A percentile compares a stretch with the other conserved stretches of the same genome.
Evolutionary conservation across 2,888 invertebrate species (phyloP).

Genomic region (Tetrapedia diversipes): DNA sequence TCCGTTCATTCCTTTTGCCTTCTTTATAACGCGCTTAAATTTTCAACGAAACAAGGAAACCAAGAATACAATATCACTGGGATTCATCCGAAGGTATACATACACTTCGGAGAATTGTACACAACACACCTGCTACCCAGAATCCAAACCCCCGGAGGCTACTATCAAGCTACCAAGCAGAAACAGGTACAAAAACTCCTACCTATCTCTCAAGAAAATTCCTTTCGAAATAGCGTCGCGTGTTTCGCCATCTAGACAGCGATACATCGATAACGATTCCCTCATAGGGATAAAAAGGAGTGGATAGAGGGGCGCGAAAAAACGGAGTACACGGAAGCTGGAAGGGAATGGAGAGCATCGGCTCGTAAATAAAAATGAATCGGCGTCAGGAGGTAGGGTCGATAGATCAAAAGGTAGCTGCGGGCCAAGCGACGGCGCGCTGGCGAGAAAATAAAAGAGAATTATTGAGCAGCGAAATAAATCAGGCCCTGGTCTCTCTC

Average conservation of each 20-base stretch:
- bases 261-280: slow-evolving; percentile 53
- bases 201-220: no score
- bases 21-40: no score
- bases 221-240: background rate
- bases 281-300: background rate
- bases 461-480: slow-evolving; percentile 77
- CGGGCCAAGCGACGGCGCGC: slow-evolving; percentile 42
- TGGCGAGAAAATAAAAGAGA: slow-evolving; percentile 74
- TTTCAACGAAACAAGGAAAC: no score
- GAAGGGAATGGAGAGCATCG: slow-evolving; percentile 39
- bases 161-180: no score
- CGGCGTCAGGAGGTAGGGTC: slow-evolving; percentile 59
- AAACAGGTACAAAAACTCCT: no score
- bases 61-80: no score
- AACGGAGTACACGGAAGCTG: background rate
- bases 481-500: slow-evolving; percentile 70
- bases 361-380: slow-evolving; percentile 78
- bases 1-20: no score
- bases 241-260: slow-evolving; percentile 21
- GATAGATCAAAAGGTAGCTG: slow-evolving; percentile 72
- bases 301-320: no score
- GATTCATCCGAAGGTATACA: no score
- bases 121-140: no score
- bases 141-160: no score
- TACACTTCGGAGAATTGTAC: no score